These are phyloP conservation scores for Meriones psammophilus DNA, from an alignment of 2,797 vertebrate genomes.

Conservation along the genomic window DNA sequence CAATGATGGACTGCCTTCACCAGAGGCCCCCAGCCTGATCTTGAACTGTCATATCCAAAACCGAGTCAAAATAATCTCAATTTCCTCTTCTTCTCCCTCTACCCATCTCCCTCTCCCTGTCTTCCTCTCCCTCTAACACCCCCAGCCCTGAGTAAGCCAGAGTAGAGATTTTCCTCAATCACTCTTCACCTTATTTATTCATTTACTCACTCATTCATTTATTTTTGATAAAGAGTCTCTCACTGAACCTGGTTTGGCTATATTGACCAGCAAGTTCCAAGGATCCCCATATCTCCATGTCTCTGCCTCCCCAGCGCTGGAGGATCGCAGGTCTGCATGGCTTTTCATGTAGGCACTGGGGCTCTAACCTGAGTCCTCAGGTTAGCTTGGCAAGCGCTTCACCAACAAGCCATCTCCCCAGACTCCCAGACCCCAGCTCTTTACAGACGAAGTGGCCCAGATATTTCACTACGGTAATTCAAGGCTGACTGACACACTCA, in stretches of 20 bases:
- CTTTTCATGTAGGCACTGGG: background rate
- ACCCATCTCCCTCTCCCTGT: no score
- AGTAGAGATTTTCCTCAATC: background rate
- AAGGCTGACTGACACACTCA: conserved; percentile 69
- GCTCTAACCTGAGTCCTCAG: background rate
- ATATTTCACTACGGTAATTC: background rate
- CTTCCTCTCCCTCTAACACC: background rate
- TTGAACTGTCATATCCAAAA: background rate
- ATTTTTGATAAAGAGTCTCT: background rate
- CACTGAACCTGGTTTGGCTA: background rate
- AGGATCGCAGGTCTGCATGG: no score
- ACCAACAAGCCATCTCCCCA: background rate
- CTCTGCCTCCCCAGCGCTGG: background rate
- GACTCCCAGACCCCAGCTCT: background rate
- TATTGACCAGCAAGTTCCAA: background rate
- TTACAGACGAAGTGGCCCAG: background rate
- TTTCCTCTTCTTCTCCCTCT: no score
- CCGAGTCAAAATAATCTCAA: background rate
- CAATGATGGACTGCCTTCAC: background rate
- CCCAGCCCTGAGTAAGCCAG: background rate
- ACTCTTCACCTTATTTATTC: no score
- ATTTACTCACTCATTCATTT: no score
- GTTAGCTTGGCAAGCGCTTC: background rate
- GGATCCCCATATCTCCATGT: no score
- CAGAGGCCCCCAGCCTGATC: background rate